Evolutionary conservation across 2,888 invertebrate genomes (phyloP), one percentile per base, ranked within the genome.

Genomic region (Clunio marinus): DNA sequence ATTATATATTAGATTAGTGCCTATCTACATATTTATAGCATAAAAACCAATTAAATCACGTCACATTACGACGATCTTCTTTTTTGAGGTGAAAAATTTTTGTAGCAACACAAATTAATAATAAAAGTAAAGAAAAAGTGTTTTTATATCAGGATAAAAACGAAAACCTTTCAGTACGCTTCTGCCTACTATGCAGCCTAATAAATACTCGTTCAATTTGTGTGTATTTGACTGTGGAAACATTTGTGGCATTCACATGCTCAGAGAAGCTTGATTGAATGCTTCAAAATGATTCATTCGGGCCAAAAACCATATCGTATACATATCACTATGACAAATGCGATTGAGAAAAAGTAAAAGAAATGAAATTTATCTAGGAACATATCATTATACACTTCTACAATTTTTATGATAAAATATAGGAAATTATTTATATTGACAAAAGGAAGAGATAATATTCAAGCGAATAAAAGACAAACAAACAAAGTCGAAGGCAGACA

Each of bases 1-100:
- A n/a, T n/a, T 57, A 57, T 57, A 66, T 24, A 66, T 55, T 66
- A 66, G 66, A 66, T 66, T 66, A 66, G 66, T 66, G 66, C 66
- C 66, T 66, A 66, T 66, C 66, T 66, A 55, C 55, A 57, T 25
- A 57, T 2, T 57, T 27, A 57, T 17, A 51, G 22, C 17, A 51
- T 13, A 22, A 51, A 22, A 20, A 22, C 17, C 41, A 41, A n/a
- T n/a, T n/a, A n/a, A n/a, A n/a, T n/a, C n/a, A n/a, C n/a, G n/a
- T n/a, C n/a, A 51, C 51, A 22, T 51, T 51, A 7, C 7, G 22
- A 17, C 51, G 51, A 51, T 22, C 20, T 51, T 51, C 51, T 51
- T 51, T 51, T 51, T 51, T 51, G n/a, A 51, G 51, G 22, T 22
- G 51, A 51, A 51, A 51, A 17, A 17, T 3, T 51, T 51, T 51